A percentile compares a stretch with the other conserved stretches of the same genome.
These are phyloP conservation scores for Hoplodrina blanda DNA, from an alignment of 2,888 invertebrate species.

Conservation along the genomic window DNA sequence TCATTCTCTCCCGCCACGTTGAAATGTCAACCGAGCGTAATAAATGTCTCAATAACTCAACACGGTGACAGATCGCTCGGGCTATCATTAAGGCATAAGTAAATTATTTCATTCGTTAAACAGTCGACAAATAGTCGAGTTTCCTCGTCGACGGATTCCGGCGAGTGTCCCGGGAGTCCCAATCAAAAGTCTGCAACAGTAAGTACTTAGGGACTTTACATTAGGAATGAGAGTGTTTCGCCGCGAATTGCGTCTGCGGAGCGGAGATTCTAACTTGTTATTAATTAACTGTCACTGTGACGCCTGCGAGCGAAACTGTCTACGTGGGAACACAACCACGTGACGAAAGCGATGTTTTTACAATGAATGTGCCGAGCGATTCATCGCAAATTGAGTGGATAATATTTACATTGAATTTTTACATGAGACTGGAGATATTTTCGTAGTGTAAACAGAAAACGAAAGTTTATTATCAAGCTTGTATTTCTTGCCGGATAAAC, in stretches of 20 bases:
- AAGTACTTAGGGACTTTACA: constrained; percentile 74
- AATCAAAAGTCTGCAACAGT: constrained; percentile 80
- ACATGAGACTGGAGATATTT: constrained; percentile 54
- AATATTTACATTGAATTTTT: constrained; percentile 68
- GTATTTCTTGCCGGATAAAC: constrained; percentile 51
- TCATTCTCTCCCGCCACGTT: constrained; percentile 70
- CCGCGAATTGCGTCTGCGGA: constrained; percentile 65
- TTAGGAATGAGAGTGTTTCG: constrained; percentile 69
- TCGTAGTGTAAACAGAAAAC: constrained; percentile 26
- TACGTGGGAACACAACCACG: constrained; percentile 73
- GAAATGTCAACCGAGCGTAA: constrained; percentile 72
- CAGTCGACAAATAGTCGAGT: constrained; percentile 67
- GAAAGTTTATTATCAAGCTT: constrained; percentile 49
- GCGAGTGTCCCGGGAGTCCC: constrained; percentile 66
- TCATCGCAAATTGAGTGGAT: constrained; percentile 69
- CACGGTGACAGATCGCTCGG: constrained; percentile 72
- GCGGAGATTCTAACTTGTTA: constrained; percentile 78
- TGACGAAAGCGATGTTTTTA: constrained; percentile 72
- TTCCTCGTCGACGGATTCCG: constrained; percentile 51
- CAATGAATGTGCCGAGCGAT: constrained; percentile 64
- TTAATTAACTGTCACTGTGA: constrained; percentile 78
- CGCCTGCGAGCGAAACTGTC: constrained; percentile 49
- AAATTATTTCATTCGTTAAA: constrained; percentile 74
- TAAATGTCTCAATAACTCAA: constrained; percentile 77
- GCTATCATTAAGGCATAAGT: constrained; percentile 73